Conservation (phyloP, 2,797 vertebrate genomes). For the Mionectes olivaceus region DNA sequence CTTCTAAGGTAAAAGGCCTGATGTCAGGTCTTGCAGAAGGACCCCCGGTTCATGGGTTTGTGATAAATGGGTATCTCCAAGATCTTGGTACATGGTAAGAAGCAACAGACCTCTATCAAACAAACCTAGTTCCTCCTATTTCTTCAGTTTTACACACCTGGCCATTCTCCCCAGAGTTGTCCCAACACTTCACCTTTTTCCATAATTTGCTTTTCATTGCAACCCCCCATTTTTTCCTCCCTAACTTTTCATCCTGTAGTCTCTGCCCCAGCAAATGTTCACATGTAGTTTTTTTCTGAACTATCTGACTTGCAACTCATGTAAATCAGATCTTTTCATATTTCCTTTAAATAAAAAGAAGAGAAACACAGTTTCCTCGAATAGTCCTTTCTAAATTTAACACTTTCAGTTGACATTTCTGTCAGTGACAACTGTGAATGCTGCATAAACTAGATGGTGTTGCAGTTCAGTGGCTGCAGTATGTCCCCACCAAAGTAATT, state of each 20-base stretch:
- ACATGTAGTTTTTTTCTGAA: neutral
- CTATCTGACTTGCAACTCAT: neutral
- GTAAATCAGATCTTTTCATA: neutral
- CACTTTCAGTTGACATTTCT: neutral
- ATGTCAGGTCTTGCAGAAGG: neutral
- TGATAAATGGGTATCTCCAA: neutral
- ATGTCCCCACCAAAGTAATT: neutral
- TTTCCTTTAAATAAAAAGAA: neutral
- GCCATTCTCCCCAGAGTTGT: neutral
- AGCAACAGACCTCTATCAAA: neutral
- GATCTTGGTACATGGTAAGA: neutral
- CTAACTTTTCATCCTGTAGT: neutral
- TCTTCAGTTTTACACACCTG: neutral
- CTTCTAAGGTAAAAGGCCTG: neutral
- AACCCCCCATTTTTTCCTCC: neutral
- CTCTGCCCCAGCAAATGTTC: neutral
- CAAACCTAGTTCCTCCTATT: neutral
- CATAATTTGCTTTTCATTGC: neutral
- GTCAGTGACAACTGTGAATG: neutral
- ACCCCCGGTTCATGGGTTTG: neutral
- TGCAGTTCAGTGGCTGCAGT: neutral
- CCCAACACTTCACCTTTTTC: neutral
- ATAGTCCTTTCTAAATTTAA: neutral
- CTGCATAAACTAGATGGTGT: neutral
- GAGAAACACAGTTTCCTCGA: neutral